Conservation (phyloP, 2,113 vertebrate species). For the Sterrhoptilus dennistouni region DNA sequence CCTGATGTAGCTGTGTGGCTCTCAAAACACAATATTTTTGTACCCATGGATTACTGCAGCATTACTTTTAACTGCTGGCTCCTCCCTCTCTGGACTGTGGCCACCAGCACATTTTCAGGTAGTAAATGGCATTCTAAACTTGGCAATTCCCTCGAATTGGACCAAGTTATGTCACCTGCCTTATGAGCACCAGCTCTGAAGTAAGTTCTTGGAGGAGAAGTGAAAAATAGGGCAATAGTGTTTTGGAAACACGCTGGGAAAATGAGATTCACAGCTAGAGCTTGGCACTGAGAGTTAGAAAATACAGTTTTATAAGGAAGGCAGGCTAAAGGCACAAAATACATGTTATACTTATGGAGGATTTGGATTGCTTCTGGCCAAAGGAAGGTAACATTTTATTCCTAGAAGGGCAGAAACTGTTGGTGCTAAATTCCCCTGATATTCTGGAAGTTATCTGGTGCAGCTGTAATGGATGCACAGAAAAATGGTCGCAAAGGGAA, state of each 20-base stretch:
- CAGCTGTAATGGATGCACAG: neutral
- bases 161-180: slow-evolving; percentile 33
- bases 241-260: slow-evolving; percentile 14
- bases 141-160: slow-evolving; percentile 1
- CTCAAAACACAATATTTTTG: neutral
- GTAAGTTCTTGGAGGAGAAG: neutral
- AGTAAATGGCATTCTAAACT: slow-evolving; percentile 34
- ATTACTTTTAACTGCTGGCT: neutral
- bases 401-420: neutral
- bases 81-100: neutral
- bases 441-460: neutral
- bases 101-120: slow-evolving; percentile 44
- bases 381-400: neutral
- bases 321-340: neutral
- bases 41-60: neutral
- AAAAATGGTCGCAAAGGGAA: neutral
- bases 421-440: neutral
- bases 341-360: neutral
- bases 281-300: neutral
- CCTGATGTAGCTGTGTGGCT: neutral
- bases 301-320: neutral
- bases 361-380: neutral
- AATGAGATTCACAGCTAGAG: neutral
- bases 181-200: neutral
- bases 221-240: neutral